A percentile compares a stretch with the other conserved stretches of the same genome.
Evolutionary conservation across 64 coral and sea anemone genomes (phyloP).

Genomic region (Trachythela sp.): DNA sequence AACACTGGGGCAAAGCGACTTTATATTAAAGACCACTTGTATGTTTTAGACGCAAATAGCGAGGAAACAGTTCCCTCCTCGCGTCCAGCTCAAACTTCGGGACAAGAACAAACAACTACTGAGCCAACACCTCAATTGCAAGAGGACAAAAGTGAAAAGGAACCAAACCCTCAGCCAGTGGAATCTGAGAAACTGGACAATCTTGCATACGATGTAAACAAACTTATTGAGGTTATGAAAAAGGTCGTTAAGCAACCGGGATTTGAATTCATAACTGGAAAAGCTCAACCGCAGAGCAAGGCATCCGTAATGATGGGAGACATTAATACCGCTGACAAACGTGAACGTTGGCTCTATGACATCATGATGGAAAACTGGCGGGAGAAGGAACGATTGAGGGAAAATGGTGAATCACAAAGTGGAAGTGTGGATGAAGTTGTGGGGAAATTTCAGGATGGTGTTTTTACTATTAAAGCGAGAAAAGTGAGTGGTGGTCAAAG

Average conservation of each 20-base stretch:
- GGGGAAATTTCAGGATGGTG: neutral
- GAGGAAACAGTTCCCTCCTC: neutral
- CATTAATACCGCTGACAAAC: neutral
- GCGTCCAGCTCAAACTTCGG: neutral
- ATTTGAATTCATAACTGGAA: conserved; percentile 6
- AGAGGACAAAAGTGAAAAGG: neutral
- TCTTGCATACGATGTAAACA: neutral
- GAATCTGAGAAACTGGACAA: neutral
- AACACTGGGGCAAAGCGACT: too few species aligned
- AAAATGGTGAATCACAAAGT: neutral
- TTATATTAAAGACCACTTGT: neutral
- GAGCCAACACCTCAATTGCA: neutral
- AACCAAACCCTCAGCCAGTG: too few species aligned
- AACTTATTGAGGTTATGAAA: neutral
- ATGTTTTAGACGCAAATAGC: too few species aligned
- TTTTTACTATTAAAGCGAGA: neutral
- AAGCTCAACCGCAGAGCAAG: neutral
- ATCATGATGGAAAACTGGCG: neutral
- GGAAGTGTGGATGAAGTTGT: neutral
- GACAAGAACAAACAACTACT: neutral
- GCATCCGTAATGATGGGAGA: neutral
- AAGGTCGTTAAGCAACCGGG: neutral
- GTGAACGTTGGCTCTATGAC: conserved; percentile 2
- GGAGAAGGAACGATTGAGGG: too few species aligned
- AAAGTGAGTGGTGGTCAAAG: neutral